Evolutionary conservation across 2,888 invertebrate species (phyloP).

Genomic region (Panzeria rudis): DNA sequence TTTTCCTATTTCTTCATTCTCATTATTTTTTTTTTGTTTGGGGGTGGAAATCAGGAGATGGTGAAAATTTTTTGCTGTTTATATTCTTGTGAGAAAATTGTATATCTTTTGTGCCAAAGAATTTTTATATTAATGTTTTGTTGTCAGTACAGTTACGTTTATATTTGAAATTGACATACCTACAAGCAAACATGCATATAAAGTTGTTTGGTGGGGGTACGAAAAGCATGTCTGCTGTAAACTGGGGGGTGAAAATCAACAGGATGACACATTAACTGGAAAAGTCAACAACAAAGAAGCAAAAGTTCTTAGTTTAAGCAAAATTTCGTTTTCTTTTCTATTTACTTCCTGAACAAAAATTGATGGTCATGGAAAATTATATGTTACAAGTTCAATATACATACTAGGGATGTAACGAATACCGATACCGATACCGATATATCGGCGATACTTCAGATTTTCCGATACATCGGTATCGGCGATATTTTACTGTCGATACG

Average conservation of each 20-base stretch:
- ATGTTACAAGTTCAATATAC: no score
- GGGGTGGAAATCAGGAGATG: constrained; percentile 61
- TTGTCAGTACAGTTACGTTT: constrained; percentile 69
- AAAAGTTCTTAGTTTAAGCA: constrained; percentile 7
- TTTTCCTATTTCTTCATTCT: constrained; percentile 17
- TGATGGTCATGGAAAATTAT: constrained; percentile 29
- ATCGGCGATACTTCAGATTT: no score
- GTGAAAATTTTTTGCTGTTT: constrained; percentile 25
- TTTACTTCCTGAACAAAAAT: background rate
- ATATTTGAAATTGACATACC: constrained; percentile 24
- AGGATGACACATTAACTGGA: constrained; percentile 43
- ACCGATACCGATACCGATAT: no score
- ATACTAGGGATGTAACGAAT: no score
- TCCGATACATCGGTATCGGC: no score
- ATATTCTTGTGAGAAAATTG: background rate
- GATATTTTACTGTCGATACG: no score
- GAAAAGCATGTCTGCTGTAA: background rate
- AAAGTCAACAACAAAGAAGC: constrained; percentile 23
- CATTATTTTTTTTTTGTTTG: constrained; percentile 19
- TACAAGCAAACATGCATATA: background rate
- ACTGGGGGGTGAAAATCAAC: constrained; percentile 28
- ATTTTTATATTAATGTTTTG: constrained; percentile 32
- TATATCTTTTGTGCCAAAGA: constrained; percentile 31
- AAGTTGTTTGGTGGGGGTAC: background rate
- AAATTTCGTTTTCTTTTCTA: constrained; percentile 13